A percentile compares a stretch with the other conserved stretches of the same genome.
These are phyloP conservation scores for Carassius auratus DNA, from an alignment of 2,113 vertebrate genomes.

Conservation along the genomic window DNA sequence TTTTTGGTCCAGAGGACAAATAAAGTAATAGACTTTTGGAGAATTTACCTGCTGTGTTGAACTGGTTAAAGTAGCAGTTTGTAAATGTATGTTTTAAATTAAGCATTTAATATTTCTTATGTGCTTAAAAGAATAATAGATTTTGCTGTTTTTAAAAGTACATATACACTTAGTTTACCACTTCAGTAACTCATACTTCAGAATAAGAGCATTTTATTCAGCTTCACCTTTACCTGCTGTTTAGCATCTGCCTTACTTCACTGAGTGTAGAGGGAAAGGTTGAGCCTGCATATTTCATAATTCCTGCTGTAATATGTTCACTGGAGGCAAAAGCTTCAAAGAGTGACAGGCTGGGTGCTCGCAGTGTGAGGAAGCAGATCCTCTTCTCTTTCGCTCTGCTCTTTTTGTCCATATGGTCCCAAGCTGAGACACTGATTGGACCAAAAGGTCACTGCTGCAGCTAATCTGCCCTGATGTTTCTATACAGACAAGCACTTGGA, in stretches of 20 bases:
- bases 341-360: not conserved
- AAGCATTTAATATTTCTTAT: not conserved
- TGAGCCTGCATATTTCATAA: constrained; percentile 77
- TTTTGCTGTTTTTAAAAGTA: not conserved
- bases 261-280: constrained; percentile 67
- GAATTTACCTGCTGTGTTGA: not conserved
- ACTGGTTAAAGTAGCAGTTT: not conserved
- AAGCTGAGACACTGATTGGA: constrained; percentile 49
- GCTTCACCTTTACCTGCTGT: constrained; percentile 43
- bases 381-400: constrained; percentile 38
- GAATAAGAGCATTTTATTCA: not conserved
- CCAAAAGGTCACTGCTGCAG: constrained; percentile 51
- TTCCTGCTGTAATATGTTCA: constrained; percentile 47
- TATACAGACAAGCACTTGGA: constrained; percentile 24
- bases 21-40: not conserved
- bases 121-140: not conserved
- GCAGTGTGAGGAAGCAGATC: constrained; percentile 21
- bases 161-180: no score
- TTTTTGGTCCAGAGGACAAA: not conserved
- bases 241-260: constrained; percentile 14
- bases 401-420: constrained; percentile 30
- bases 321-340: constrained; percentile 47
- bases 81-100: not conserved
- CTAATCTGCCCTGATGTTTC: constrained; percentile 36
- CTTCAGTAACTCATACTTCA: not conserved